Conservation (phyloP, 2,113 vertebrate genomes). For the Lynx canadensis region DNA sequence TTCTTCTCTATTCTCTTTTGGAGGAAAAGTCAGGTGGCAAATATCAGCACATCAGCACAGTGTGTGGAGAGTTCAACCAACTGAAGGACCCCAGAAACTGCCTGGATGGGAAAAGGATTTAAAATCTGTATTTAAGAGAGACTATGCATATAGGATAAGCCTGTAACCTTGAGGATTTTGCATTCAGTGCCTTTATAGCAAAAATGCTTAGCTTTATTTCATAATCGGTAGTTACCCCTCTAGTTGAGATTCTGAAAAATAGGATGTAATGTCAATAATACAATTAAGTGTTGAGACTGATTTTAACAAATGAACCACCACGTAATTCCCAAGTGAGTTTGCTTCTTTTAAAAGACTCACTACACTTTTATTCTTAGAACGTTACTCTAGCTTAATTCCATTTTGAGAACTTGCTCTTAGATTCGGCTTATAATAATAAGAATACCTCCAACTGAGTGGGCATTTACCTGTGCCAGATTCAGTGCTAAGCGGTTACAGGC, state of each 20-base stretch:
- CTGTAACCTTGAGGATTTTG: background rate
- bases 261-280: background rate
- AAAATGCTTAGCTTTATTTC: background rate
- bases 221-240: background rate
- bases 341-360: slow-evolving; percentile 4
- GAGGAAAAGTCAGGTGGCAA: slow-evolving; percentile 34
- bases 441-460: background rate
- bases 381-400: background rate
- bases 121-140: slow-evolving; percentile 33
- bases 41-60: slow-evolving; percentile 31
- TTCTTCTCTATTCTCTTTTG: background rate
- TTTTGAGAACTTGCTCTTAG: background rate
- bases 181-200: background rate
- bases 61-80: background rate
- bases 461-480: background rate
- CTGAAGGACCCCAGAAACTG: background rate
- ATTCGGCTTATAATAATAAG: background rate
- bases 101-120: background rate
- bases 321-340: background rate
- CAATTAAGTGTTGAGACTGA: background rate
- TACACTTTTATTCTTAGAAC: background rate
- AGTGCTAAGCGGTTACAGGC: background rate
- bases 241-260: background rate
- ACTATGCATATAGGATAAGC: background rate
- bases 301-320: background rate